Evolutionary conservation across 2,888 invertebrate genomes (phyloP), one percentile per base, ranked within the genome.

Genomic region (Agrotis puta): DNA sequence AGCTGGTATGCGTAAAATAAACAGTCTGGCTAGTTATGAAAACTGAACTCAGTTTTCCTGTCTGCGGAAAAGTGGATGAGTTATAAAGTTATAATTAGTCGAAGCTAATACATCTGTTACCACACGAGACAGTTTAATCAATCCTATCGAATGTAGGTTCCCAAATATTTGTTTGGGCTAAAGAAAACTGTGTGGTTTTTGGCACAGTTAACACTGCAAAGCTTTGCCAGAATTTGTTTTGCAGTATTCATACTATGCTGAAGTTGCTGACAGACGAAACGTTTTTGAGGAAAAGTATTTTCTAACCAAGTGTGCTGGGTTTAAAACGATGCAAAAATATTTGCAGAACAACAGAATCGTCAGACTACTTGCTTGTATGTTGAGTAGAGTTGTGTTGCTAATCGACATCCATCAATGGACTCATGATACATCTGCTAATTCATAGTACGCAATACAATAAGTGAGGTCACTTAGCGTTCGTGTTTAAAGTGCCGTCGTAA

Each of bases 1-100:
- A 64, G 47, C 50, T 58, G 72, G 79, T 73, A 79, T 81, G 67
- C 59, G 67, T 50, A 74, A 64, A 74, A 68, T 74, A 74, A 82
- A 82, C 79, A 83, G 65, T 70, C 64, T 59, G 50, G 51, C 45
- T 51, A 78, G 63, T 70, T 81, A 56, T 78, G 79, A 66, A 70
- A 66, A 77, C 59, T 61, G 56, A 70, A 62, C 71, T 50, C 33
- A 33, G 70, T 62, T 65, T 64, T 57, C 64, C 45, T 27, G 57
- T n/a, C 33, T 53, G 22, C 18, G 47, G 51, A 69, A 68, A 59
- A 61, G 22, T 64, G 24, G 20, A 61, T 33, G 53, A 63, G 27
- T 27, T 66, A 18, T 20, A 53, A 54, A 59, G 20, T 39, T 63
- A 24, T 22, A 58, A 53, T 63, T 73, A 59, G 33, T 48, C 43